These are phyloP conservation scores for Cheirogaleus major DNA, from an alignment of 2,797 vertebrate species.

Conservation along the genomic window DNA sequence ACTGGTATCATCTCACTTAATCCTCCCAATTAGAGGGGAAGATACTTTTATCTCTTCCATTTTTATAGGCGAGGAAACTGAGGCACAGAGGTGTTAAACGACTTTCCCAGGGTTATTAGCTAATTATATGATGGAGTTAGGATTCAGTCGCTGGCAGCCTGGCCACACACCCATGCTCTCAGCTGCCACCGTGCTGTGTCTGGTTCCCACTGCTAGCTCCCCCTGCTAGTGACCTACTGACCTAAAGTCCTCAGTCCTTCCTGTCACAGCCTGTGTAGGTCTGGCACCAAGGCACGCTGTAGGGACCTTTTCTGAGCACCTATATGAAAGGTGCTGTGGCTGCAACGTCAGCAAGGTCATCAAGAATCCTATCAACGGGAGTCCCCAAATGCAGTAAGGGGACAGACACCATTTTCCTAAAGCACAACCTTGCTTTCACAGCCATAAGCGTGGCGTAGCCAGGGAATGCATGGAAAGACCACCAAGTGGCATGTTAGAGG, in stretches of 20 bases:
- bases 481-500: background rate
- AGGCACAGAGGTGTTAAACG: background rate
- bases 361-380: background rate
- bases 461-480: background rate
- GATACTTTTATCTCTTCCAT: background rate
- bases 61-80: background rate
- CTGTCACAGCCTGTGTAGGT: too few species aligned
- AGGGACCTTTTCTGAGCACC: background rate
- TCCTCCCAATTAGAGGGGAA: background rate
- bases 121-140: background rate
- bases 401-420: background rate
- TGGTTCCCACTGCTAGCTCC: background rate
- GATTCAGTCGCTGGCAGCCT: background rate
- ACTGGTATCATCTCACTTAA: background rate
- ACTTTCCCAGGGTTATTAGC: background rate
- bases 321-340: background rate
- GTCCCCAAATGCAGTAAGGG: background rate
- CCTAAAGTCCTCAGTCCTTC: background rate
- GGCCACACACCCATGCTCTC: fast-evolving
- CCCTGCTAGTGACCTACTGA: background rate
- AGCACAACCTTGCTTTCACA: background rate
- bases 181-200: fast-evolving
- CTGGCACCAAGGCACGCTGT: background rate
- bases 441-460: background rate
- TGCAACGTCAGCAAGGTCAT: background rate